Base-by-base conservation (phyloP, 1,140 invertebrate species). In the Druon quercuslanigerum region DNA sequence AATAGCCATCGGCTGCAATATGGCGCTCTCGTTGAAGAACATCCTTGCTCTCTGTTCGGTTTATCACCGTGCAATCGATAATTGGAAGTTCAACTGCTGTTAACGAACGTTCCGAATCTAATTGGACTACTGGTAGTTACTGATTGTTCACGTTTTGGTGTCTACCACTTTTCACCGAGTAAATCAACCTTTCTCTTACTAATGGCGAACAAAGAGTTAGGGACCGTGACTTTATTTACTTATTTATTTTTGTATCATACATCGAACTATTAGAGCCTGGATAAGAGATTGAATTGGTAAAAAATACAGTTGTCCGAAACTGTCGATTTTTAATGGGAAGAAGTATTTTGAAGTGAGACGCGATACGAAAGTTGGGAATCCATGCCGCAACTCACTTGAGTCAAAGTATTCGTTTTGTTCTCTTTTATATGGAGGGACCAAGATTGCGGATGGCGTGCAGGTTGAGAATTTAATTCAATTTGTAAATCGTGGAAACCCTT, bases 391-490 rank as follows among this genome's bases (percentile, higher is more conserved):
- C 88, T 91, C 90, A 91, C 90, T 92, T 90, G 83, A 75, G 46
- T 14, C 54, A 71, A 74, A 82, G 72, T 81, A 80, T 78, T 79
- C 79, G 80, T 77, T 83, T 84, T 81, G 83, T 82, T 85, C 74
- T 74, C 86, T 90, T 91, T 90, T 90, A 91, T 91, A 91, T 81
- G 79, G 50, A 50, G 19, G 40, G 52, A 79, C 16, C 77, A 77
- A 83, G 84, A 87, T 87, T 80, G 80, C 40, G 72, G 83, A 86
- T 91, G 76, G 91, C 91, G 89, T 92, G 91, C 75, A 74, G 60
- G 77, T 82, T 92, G 84, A 92, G 86, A 87, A 82, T 87, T 88
- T 92, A 92, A 92, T 91, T 89, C 81, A 83, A 92, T 91, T 92
- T 89, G 78, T 81, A 85, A 85, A 90, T 88, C 81, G 77, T 84